Conservation (phyloP, 2,797 vertebrate genomes). For the Falco novaeseelandiae region DNA sequence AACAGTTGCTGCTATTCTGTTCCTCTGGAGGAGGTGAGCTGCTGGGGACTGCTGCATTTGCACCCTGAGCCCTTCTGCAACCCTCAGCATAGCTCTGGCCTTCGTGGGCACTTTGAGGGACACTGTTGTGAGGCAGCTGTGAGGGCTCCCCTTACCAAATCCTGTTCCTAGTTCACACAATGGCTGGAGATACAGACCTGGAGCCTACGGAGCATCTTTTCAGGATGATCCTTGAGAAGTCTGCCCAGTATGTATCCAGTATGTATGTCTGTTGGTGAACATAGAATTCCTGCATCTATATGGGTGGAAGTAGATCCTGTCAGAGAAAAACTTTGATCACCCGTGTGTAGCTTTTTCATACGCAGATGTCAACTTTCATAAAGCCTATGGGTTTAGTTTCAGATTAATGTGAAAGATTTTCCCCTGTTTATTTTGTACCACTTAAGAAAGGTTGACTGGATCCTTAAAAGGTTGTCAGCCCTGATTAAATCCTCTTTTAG, state of each 20-base stretch:
- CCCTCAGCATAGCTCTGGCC: not conserved
- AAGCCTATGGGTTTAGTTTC: not conserved
- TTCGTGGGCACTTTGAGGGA: not conserved
- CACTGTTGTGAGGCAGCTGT: rapidly evolving
- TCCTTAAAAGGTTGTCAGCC: not conserved
- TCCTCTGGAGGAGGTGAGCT: not conserved
- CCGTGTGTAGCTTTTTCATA: not conserved
- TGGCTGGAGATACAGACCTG: not conserved
- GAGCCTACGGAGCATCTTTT: not conserved
- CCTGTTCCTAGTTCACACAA: not conserved
- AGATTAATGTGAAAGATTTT: not conserved
- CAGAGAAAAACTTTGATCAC: slow-evolving; percentile 4
- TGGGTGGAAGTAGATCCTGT: not conserved
- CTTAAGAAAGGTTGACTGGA: not conserved
- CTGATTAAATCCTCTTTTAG: not conserved
- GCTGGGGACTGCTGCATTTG: not conserved
- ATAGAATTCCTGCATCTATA: not conserved
- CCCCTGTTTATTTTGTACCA: not conserved
- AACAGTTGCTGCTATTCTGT: not conserved
- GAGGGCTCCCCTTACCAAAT: not conserved
- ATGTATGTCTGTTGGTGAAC: not conserved
- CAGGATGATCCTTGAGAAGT: not conserved
- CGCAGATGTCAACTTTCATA: not conserved
- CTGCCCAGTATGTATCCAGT: not conserved
- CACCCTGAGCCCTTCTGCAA: not conserved